These are phyloP conservation scores for Oxygymnocypris stewartii DNA, from an alignment of 2,113 vertebrate species.

Conservation along the genomic window DNA sequence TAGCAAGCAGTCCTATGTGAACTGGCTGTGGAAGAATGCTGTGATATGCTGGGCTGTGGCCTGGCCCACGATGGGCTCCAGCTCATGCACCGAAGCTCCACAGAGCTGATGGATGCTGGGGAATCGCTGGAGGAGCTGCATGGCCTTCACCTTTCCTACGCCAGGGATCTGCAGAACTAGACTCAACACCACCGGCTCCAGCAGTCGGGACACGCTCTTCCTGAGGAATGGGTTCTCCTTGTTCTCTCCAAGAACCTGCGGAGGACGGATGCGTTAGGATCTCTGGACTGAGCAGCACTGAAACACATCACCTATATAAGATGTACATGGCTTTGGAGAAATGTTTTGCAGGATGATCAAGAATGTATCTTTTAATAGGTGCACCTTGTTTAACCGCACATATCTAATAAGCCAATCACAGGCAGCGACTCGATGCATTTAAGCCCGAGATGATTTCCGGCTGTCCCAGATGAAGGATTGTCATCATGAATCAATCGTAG, in stretches of 20 bases:
- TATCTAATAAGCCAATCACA: too few species aligned
- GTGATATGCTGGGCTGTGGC: constrained; percentile 76
- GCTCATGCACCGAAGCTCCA: constrained; percentile 68
- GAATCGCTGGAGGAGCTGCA: constrained; percentile 80
- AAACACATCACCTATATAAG: neutral
- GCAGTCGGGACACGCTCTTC: constrained; percentile 56
- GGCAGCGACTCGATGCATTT: too few species aligned
- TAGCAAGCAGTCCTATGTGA: neutral
- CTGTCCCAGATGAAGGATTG: too few species aligned
- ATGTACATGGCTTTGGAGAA: neutral
- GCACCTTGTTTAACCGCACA: too few species aligned
- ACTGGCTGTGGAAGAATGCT: constrained; percentile 75
- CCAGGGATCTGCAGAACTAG: constrained; percentile 84
- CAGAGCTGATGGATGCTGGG: constrained; percentile 80
- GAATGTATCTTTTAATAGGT: too few species aligned
- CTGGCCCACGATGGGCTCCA: constrained; percentile 79
- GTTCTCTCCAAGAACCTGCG: constrained; percentile 80
- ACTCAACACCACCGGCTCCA: constrained; percentile 74
- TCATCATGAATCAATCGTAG: too few species aligned
- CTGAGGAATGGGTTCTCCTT: constrained; percentile 82
- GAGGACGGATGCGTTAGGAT: constrained; percentile 1
- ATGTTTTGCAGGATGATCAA: neutral
- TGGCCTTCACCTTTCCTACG: constrained; percentile 84
- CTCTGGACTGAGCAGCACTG: neutral
- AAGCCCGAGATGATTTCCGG: too few species aligned